A percentile compares a stretch with the other conserved stretches of the same genome.
Conservation (phyloP, 2,113 vertebrate species). For the Sinocyclocheilus rhinocerous region DNA sequence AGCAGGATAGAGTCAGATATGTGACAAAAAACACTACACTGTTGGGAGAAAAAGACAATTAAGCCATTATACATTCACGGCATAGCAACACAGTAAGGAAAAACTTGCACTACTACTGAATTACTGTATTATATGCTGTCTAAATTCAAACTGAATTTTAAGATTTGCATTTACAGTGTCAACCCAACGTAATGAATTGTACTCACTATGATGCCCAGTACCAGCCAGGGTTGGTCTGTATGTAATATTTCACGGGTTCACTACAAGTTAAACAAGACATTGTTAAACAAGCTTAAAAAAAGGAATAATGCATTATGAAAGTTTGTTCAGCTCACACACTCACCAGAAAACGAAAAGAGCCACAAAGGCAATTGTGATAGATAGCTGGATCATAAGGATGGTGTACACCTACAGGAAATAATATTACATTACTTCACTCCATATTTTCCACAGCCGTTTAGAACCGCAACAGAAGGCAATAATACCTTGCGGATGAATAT, state of each 20-base stretch:
- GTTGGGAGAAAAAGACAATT: slow-evolving; percentile 49
- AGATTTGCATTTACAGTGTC: background rate
- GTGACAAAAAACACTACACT: slow-evolving; percentile 91
- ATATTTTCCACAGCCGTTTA: background rate
- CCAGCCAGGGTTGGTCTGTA: slow-evolving; percentile 88
- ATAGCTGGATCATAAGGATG: slow-evolving; percentile 87
- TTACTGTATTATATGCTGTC: background rate
- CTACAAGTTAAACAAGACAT: slow-evolving; percentile 65
- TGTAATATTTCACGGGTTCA: slow-evolving; percentile 84
- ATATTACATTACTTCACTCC: background rate
- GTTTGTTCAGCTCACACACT: slow-evolving; percentile 58
- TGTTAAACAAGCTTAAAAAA: background rate
- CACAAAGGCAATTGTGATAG: slow-evolving; percentile 85
- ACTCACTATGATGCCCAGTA: slow-evolving; percentile 98
- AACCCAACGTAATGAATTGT: slow-evolving; percentile 17
- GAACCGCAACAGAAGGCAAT: background rate
- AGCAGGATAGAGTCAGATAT: slow-evolving; percentile 90
- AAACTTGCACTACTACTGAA: background rate
- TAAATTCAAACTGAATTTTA: background rate
- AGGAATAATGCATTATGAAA: background rate
- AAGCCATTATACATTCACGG: background rate
- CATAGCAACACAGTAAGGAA: background rate
- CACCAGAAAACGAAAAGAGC: slow-evolving; percentile 93
- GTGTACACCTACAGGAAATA: slow-evolving; percentile 81
- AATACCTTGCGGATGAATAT: slow-evolving; percentile 91